phyloP scores from a whole-genome alignment of 2,113 vertebrate genomes.

The Leptodactylus fuscus region DNA sequence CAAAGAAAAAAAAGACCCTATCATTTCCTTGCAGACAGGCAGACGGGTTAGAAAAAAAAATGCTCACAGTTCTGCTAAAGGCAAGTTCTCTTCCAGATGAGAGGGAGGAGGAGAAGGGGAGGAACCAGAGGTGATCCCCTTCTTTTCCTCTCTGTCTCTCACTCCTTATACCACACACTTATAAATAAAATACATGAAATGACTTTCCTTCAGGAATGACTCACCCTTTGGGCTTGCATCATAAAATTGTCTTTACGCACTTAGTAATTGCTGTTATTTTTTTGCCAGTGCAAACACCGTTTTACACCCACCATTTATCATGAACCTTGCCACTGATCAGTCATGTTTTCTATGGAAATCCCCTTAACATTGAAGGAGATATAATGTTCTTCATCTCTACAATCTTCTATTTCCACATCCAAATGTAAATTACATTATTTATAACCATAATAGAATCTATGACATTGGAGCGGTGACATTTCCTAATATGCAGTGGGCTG shows the following conservation, averaged over 20 bases:
- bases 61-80: slow-evolving; percentile 52
- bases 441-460: background rate
- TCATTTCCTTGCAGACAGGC: slow-evolving; percentile 60
- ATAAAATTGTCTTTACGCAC: slow-evolving; percentile 4
- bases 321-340: background rate
- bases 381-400: background rate
- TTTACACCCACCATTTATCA: background rate
- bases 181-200: slow-evolving; percentile 12
- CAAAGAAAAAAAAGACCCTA: slow-evolving; percentile 57
- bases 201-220: background rate
- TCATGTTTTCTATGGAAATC: background rate
- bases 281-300: background rate
- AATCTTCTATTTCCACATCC: background rate
- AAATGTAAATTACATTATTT: background rate
- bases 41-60: slow-evolving; percentile 57
- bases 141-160: slow-evolving; percentile 36
- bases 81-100: slow-evolving; percentile 54
- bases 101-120: slow-evolving; percentile 51
- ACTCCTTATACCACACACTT: slow-evolving; percentile 30
- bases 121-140: slow-evolving; percentile 21
- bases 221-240: slow-evolving; percentile 3
- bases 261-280: slow-evolving; percentile 15
- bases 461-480: background rate
- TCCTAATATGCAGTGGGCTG: background rate
- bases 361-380: background rate